A percentile compares a stretch with the other conserved stretches of the same genome.
Evolutionary conservation across 2,113 vertebrate species (phyloP).

Genomic region (Poeciliopsis turrubarensis): DNA sequence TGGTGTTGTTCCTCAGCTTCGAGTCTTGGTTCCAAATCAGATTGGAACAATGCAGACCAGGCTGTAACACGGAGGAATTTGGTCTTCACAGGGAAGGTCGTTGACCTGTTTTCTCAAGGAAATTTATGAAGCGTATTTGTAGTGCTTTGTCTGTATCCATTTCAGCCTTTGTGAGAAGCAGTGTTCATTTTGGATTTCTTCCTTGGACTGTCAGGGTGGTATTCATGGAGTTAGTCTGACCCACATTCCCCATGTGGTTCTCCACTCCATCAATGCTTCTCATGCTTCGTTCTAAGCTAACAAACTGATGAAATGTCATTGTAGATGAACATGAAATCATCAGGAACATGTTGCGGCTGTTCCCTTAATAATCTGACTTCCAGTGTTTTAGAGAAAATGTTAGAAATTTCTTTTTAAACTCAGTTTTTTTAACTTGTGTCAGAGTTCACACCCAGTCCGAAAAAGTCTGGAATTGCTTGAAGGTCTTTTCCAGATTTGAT

Average conservation of each 20-base stretch:
- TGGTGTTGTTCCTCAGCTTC: not conserved
- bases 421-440: not conserved
- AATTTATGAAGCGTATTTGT: constrained; percentile 51
- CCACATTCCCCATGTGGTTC: constrained; percentile 54
- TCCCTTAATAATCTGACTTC: constrained; percentile 1
- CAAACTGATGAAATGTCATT: constrained; percentile 46
- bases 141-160: constrained; percentile 66
- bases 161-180: constrained; percentile 64
- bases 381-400: not conserved
- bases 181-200: constrained; percentile 65
- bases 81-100: constrained; percentile 62
- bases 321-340: constrained; percentile 21
- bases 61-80: constrained; percentile 43
- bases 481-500: not conserved
- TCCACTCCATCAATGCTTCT: constrained; percentile 49
- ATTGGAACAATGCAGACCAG: constrained; percentile 38
- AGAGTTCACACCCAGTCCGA: not conserved
- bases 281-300: constrained; percentile 25
- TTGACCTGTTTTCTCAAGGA: constrained; percentile 49
- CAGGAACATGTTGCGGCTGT: constrained; percentile 1
- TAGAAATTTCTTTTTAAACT: not conserved
- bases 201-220: constrained; percentile 53
- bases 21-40: constrained; percentile 26
- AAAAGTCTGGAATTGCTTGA: not conserved
- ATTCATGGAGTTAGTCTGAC: constrained; percentile 50